Conservation (phyloP, 1,140 invertebrate genomes). For the Panonychus citri region DNA sequence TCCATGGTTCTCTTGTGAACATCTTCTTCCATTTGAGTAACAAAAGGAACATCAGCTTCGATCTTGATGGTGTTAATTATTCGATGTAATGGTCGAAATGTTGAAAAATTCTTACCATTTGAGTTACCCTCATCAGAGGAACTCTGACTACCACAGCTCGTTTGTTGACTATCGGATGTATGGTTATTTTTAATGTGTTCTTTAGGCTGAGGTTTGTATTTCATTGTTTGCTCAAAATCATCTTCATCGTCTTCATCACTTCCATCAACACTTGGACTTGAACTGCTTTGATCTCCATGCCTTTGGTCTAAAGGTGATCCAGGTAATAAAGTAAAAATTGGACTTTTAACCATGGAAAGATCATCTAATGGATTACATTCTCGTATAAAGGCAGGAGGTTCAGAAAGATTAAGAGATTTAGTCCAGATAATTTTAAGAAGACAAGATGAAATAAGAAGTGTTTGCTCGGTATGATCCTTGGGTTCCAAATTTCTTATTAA, state of each 20-base stretch:
- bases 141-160: constrained; percentile 1
- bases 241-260: constrained; percentile 10
- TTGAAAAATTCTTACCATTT: not conserved
- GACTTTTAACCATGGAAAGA: constrained; percentile 4
- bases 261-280: not conserved
- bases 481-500: constrained; percentile 58
- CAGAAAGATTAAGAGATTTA: constrained; percentile 20
- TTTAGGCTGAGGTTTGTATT: not conserved
- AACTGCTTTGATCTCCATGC: not conserved
- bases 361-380: constrained; percentile 1
- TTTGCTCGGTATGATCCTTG: constrained; percentile 78
- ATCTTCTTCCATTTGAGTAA: not conserved
- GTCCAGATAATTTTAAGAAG: constrained; percentile 73
- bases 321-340: constrained; percentile 3
- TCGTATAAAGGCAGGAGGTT: not conserved
- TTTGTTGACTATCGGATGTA: not conserved
- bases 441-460: constrained; percentile 61
- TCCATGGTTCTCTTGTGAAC: not conserved
- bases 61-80: not conserved
- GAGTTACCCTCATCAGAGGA: not conserved
- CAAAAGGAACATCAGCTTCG: not conserved
- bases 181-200: not conserved
- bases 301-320: not conserved
- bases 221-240: constrained; percentile 21
- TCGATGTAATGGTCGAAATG: not conserved